These are phyloP conservation scores for Galerucella pusilla DNA, from an alignment of 2,888 invertebrate species.

Conservation along the genomic window DNA sequence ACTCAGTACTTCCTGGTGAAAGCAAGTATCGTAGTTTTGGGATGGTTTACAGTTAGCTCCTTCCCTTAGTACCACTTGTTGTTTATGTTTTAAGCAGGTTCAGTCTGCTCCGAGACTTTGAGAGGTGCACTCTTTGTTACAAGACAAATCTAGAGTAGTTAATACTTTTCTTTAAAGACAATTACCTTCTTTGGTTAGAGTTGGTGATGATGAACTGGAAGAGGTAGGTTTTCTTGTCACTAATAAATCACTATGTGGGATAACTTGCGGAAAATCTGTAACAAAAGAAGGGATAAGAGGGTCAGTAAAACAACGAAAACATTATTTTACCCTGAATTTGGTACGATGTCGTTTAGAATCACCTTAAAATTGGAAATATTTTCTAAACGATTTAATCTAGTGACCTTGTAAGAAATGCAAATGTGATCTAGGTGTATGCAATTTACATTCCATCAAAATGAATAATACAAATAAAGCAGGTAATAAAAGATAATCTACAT, in stretches of 20 bases:
- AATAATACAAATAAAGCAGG: conserved; percentile 6
- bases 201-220: conserved; percentile 47
- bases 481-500: not conserved
- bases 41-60: no score
- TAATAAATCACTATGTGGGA: conserved; percentile 44
- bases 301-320: not conserved
- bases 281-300: conserved; percentile 25
- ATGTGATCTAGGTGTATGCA: conserved; percentile 15
- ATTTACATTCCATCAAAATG: conserved; percentile 19
- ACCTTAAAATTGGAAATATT: no score
- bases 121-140: no score
- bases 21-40: no score
- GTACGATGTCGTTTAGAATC: no score
- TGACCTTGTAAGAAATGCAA: conserved; percentile 25
- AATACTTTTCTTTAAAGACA: no score
- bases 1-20: no score
- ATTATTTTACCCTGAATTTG: no score
- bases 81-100: no score
- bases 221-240: conserved; percentile 51
- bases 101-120: no score
- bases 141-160: no score
- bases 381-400: not conserved
- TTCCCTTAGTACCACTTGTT: no score
- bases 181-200: conserved; percentile 45
- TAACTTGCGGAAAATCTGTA: conserved; percentile 48